These are phyloP conservation scores for Aspidiotus destructor DNA, from an alignment of 2,888 invertebrate species.

Conservation along the genomic window DNA sequence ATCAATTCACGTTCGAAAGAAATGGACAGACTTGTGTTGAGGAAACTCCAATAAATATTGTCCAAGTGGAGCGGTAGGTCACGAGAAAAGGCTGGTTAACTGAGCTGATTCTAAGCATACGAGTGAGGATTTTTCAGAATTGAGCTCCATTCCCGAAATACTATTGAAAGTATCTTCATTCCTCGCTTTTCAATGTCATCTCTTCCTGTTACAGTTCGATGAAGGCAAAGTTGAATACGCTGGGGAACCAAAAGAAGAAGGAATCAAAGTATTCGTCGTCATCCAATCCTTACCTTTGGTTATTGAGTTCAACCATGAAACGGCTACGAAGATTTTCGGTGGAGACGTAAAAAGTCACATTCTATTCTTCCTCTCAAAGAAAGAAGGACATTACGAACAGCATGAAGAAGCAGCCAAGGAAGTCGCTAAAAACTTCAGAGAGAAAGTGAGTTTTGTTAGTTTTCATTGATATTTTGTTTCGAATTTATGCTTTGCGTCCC, in stretches of 20 bases:
- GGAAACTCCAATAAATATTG: too few species aligned
- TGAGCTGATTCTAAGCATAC: too few species aligned
- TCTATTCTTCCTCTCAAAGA: slow-evolving; percentile 87
- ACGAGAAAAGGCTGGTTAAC: too few species aligned
- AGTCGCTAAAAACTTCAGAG: slow-evolving; percentile 81
- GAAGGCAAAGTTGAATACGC: slow-evolving; percentile 66
- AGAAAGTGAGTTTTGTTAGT: slow-evolving; percentile 48
- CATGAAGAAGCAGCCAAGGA: slow-evolving; percentile 66
- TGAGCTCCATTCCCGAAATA: not conserved
- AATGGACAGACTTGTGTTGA: too few species aligned
- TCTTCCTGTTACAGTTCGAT: slow-evolving; percentile 58
- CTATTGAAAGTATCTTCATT: too few species aligned
- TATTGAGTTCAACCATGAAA: slow-evolving; percentile 94
- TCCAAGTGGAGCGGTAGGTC: too few species aligned
- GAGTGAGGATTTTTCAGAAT: not conserved
- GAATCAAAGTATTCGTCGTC: slow-evolving; percentile 70
- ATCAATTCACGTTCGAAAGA: too few species aligned
- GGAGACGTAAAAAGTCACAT: slow-evolving; percentile 96
- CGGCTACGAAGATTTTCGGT: slow-evolving; percentile 95
- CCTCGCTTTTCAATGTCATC: not conserved
- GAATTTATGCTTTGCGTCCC: too few species aligned
- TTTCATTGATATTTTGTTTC: too few species aligned
- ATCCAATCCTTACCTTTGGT: slow-evolving; percentile 78
- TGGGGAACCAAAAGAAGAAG: slow-evolving; percentile 50
- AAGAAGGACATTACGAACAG: slow-evolving; percentile 72